phyloP scores from a whole-genome alignment of 1,140 invertebrate genomes.

The Caenorhabditis latens region DNA sequence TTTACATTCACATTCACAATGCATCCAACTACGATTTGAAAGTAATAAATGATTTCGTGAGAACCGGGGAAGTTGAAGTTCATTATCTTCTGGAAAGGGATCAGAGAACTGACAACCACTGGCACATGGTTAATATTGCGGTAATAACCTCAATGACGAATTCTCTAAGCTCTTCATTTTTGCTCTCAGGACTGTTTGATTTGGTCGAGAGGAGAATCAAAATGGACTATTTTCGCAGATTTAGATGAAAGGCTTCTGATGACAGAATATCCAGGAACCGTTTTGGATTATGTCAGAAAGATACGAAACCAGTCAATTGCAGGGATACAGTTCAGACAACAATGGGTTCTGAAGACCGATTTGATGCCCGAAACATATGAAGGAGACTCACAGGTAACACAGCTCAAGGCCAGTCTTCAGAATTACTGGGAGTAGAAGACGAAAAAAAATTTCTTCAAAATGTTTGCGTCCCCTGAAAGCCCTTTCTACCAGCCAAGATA shows the following conservation, averaged over 20 bases:
- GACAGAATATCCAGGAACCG: constrained; percentile 27
- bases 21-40: constrained; percentile 13
- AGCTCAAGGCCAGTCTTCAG: too few relatives aligned
- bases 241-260: constrained; percentile 36
- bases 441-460: too few relatives aligned
- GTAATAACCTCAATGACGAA: not conserved
- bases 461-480: too few relatives aligned
- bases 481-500: too few relatives aligned
- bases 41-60: constrained; percentile 20
- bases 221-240: constrained; percentile 41
- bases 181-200: constrained; percentile 1
- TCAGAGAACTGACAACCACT: not conserved
- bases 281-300: constrained; percentile 14
- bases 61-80: constrained; percentile 18
- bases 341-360: constrained; percentile 42
- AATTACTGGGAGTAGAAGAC: not conserved
- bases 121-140: constrained; percentile 17
- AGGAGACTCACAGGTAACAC: not conserved
- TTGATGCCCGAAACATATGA: constrained; percentile 10
- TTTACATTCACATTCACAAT: constrained; percentile 29
- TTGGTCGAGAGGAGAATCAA: not conserved
- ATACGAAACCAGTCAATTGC: not conserved
- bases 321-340: constrained; percentile 1
- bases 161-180: not conserved
- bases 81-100: not conserved